phyloP scores from a whole-genome alignment of 2,113 vertebrate genomes.

The Sarotherodon lohbergeri region DNA sequence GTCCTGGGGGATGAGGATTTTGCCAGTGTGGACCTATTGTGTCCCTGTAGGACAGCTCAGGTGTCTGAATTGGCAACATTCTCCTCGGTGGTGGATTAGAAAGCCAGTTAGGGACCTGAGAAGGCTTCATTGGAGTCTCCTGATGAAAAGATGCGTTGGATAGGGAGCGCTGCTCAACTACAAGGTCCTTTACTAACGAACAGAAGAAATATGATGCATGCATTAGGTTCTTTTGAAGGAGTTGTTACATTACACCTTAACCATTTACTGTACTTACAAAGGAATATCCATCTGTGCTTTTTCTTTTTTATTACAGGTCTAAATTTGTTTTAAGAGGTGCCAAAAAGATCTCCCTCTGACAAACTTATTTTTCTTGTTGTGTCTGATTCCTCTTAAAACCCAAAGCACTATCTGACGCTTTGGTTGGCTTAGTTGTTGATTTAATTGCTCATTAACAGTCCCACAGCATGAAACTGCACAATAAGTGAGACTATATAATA shows the following conservation, averaged over 20 bases:
- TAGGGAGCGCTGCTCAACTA: background rate
- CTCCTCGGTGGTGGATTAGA: background rate
- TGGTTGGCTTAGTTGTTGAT: background rate
- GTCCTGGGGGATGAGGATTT: background rate
- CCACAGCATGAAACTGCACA: background rate
- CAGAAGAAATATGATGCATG: background rate
- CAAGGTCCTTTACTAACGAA: slow-evolving; percentile 21
- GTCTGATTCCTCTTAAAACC: background rate
- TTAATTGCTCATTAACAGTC: background rate
- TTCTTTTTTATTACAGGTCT: background rate
- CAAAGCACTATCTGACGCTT: background rate
- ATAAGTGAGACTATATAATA: background rate
- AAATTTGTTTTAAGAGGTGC: background rate
- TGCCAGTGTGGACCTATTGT: background rate
- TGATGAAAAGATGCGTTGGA: background rate
- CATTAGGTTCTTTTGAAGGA: background rate
- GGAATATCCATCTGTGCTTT: background rate
- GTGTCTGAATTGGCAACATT: background rate
- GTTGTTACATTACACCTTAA: background rate
- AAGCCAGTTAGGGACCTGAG: slow-evolving; percentile 28
- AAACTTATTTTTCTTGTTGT: background rate
- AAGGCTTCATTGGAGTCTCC: slow-evolving; percentile 53
- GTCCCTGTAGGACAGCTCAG: background rate
- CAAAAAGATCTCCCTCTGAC: background rate
- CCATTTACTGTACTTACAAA: background rate